phyloP scores from a whole-genome alignment of 2,797 vertebrate species.

The Philypnodon macrostomus region DNA sequence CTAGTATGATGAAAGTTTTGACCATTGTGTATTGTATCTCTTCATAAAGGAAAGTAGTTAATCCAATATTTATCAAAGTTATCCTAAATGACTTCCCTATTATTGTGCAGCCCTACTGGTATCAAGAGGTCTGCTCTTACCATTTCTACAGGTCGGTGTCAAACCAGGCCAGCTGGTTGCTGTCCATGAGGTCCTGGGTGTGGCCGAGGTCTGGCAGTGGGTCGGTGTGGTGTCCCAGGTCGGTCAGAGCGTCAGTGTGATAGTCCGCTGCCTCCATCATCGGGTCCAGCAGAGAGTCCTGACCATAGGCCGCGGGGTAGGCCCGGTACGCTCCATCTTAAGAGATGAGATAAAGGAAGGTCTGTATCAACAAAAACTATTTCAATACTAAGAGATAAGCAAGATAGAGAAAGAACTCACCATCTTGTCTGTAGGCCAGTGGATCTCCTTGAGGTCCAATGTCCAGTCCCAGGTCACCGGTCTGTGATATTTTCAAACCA shows the following conservation, averaged over 20 bases:
- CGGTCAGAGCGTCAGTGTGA: conserved; percentile 91
- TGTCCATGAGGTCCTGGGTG: conserved; percentile 98
- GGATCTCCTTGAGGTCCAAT: conserved; percentile 93
- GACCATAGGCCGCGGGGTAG: conserved; percentile 93
- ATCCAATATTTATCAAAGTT: too few species aligned
- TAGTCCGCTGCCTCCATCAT: conserved; percentile 94
- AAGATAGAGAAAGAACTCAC: too few species aligned
- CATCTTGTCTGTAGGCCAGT: conserved; percentile 93
- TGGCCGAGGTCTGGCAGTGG: conserved; percentile 96
- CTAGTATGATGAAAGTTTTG: too few species aligned
- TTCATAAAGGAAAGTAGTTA: too few species aligned
- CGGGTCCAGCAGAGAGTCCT: conserved; percentile 94
- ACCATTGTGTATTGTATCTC: neutral
- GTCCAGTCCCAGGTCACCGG: conserved; percentile 93
- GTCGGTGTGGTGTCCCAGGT: conserved; percentile 95
- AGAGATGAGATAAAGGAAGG: neutral
- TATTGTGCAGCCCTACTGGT: too few species aligned
- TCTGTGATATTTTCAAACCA: too few species aligned
- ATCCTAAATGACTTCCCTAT: too few species aligned
- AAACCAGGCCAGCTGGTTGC: conserved; percentile 99
- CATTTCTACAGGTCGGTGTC: conserved; percentile 99
- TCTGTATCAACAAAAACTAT: too few species aligned
- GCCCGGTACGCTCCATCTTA: conserved; percentile 92
- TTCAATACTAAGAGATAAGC: too few species aligned
- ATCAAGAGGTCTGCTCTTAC: too few species aligned